Evolutionary conservation across 2,113 vertebrate genomes (phyloP).

Genomic region (Pelecanus crispus): DNA sequence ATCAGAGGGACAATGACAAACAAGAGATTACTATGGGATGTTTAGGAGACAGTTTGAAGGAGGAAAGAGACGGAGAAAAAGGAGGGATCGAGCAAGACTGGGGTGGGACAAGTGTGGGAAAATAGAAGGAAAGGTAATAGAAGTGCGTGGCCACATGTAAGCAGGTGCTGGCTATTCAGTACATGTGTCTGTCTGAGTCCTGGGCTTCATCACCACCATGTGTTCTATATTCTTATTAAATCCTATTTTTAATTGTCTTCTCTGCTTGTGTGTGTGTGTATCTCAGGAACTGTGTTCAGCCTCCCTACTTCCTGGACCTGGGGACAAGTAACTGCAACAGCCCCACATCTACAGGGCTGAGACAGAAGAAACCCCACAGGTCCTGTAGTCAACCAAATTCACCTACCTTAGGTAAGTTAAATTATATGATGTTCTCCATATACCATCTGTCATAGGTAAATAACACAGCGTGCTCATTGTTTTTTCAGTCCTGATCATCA

Average conservation of each 20-base stretch:
- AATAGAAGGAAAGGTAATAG: neutral
- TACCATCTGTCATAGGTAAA: neutral
- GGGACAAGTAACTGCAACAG: neutral
- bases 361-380: neutral
- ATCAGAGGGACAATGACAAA: neutral
- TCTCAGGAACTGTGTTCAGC: neutral
- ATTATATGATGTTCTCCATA: neutral
- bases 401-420: neutral
- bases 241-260: neutral
- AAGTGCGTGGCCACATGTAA: accelerated
- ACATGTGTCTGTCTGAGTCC: neutral
- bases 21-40: neutral
- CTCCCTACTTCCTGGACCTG: neutral
- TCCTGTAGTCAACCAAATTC: neutral
- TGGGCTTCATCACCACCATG: neutral
- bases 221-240: neutral
- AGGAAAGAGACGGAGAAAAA: too few species aligned
- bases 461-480: neutral
- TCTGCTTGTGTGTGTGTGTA: accelerated
- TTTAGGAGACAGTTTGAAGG: neutral
- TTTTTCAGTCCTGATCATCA: neutral
- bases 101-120: neutral
- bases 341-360: neutral
- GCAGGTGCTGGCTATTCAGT: neutral
- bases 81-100: neutral